A percentile compares a stretch with the other conserved stretches of the same genome.
phyloP scores from a whole-genome alignment of 2,888 invertebrate species.

The Oscheius sp. region DNA sequence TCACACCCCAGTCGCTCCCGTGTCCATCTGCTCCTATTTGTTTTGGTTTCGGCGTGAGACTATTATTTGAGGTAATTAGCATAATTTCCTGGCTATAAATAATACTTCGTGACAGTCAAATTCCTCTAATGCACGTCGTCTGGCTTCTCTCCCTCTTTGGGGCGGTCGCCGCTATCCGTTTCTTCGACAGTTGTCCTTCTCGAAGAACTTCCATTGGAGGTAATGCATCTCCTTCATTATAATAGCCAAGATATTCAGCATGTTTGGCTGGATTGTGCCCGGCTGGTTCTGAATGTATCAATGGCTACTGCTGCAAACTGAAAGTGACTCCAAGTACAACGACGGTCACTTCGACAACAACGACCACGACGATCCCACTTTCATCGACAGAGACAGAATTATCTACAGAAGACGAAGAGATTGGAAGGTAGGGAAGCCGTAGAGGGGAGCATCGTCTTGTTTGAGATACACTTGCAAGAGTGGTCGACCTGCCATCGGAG shows the following conservation, averaged over 20 bases:
- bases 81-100: conserved; percentile 15
- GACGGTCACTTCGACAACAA: conserved; percentile 2
- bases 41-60: conserved; percentile 32
- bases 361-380: neutral
- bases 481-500: conserved; percentile 53
- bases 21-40: neutral
- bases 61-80: conserved; percentile 26
- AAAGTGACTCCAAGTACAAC: neutral
- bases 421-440: conserved; percentile 15
- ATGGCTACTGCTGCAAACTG: conserved; percentile 57
- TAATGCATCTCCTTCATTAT: conserved; percentile 11
- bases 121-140: neutral
- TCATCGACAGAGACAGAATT: conserved; percentile 6
- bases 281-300: conserved; percentile 61
- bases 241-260: conserved; percentile 41
- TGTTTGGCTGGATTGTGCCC: conserved; percentile 64
- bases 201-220: conserved; percentile 59
- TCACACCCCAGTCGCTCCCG: conserved; percentile 12
- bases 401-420: conserved; percentile 32
- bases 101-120: conserved; percentile 15
- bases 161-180: conserved; percentile 30
- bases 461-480: conserved; percentile 37
- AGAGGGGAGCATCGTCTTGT: too few species aligned
- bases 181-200: conserved; percentile 60
- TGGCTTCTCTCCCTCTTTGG: neutral